Evolutionary conservation across 2,797 vertebrate genomes (phyloP), one percentile per base, ranked within the genome.

Genomic region (Rhinatrema bivittatum): DNA sequence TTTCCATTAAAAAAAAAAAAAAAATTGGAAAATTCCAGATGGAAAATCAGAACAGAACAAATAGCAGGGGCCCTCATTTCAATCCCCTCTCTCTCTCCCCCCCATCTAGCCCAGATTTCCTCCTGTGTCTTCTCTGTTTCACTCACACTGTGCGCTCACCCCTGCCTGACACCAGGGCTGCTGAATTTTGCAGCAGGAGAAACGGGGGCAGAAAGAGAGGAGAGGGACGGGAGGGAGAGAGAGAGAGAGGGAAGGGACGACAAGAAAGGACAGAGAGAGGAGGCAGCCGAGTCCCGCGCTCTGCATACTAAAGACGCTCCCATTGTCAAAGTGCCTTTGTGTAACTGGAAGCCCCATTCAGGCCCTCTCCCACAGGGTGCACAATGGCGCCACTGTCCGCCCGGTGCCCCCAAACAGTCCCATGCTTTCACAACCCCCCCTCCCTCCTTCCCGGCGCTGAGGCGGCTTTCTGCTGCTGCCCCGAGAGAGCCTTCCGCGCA

Each of bases 301-400:
- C 44, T 62, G 74, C 61, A 81, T 78, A 62, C 68, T 79, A 77
- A 81, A 65, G 59, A 58, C 21, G 43, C 32, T 20, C 21, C 51
- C 60, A 49, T 66, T 72, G 53, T 81, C 64, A 81, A 78, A 71
- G 74, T 58, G 22, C 61, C 62, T 74, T 79, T 81, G 78, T 81
- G 62, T 60, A 39, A 14, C 53, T 37, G 42, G 50, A 36, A 28
- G 68, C 66, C 65, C 68, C 76, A 78, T 79, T 74, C 72, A 75
- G 62, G 48, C 63, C 36, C 41, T 36, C 50, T 48, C 46, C 52
- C 38, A 32, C 34, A 60, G 65, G 59, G 14, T 62, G 50, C 41
- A 79, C 78, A 81, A 81, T 65, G 70, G 63, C 54, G 56, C 60
- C 69, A 70, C 69, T 79, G 78, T 81, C 68, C 50, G 32, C 7